Evolutionary conservation across 2,797 vertebrate genomes (phyloP), one percentile per base, ranked within the genome.

Genomic region (Paedocypris micromegethes): DNA sequence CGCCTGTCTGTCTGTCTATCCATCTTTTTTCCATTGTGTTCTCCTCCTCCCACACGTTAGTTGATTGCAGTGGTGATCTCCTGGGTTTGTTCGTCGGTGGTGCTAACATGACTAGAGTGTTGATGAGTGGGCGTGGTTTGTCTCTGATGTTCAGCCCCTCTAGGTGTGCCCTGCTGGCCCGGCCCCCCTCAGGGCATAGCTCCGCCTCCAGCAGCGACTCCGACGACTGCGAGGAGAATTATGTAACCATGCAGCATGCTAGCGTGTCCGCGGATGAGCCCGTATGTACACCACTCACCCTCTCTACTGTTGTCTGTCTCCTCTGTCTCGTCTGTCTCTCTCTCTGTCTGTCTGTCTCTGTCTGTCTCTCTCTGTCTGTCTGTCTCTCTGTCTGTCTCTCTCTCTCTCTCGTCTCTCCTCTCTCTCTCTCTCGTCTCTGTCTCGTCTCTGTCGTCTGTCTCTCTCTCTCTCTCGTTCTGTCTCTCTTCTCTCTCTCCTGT

Each of bases 181-280:
- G 96, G 86, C 95, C 96, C 3, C 90, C 93, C 70, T 98, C 97
- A 75, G 93, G 96, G 89, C 96, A 98, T 86, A 99, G 96, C 87
- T 97, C 92, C 80, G 93, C 93, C 76, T 98, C 97, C 84, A 98
- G 95, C 91, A 95, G 95, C 81, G 97, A 99, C 87, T 99, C 97
- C 1, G 96, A 96, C 9, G 96, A 98, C 81, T 93, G 91, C 82
- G 95, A 97, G 77, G 97, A 98, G 87, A 95, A 94, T 90, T 98
- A 98, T 84, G 95, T 99, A 83, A 80, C 93, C 89, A 99, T 99
- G 97, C 75, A 75, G 64, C 90, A 93, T 80, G 88, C 94, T 89
- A 97, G 91, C 91, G 90, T 93, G 80, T 86, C 94, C 85, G 81
- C 91, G 86, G 97, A 99, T 82, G 96, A 98, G 83, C 86, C 92